A percentile compares a stretch with the other conserved stretches of the same genome.
Evolutionary conservation across 2,113 vertebrate species (phyloP).

Genomic region (Cheilinus undulatus): DNA sequence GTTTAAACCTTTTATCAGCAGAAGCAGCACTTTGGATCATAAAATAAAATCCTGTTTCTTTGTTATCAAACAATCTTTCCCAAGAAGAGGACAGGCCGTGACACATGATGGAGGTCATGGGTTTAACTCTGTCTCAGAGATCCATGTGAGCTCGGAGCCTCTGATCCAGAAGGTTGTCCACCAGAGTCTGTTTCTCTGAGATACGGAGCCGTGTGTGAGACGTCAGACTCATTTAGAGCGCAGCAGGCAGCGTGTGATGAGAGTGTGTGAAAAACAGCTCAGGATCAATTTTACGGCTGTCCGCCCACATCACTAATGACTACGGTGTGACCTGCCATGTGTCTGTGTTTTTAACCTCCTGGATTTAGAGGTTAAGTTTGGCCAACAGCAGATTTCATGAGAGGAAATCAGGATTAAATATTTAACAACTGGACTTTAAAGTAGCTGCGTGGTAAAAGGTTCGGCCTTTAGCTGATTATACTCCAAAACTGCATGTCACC

Average conservation of each 20-base stretch:
- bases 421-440: background rate
- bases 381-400: conserved; percentile 7
- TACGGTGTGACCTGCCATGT: conserved; percentile 31
- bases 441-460: background rate
- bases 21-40: background rate
- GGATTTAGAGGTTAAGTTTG: conserved; percentile 2
- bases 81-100: background rate
- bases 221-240: background rate
- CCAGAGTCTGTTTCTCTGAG: conserved; percentile 2
- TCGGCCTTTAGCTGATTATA: background rate
- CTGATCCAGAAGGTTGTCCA: background rate
- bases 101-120: conserved; percentile 20
- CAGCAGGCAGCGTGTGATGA: background rate
- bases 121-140: conserved; percentile 11
- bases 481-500: background rate
- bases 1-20: background rate
- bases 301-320: conserved; percentile 36
- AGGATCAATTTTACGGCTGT: conserved; percentile 42
- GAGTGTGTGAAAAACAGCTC: conserved; percentile 27
- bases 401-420: background rate
- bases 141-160: background rate
- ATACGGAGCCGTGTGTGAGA: background rate
- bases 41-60: background rate
- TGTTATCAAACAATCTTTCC: background rate
- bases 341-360: background rate